Base-by-base conservation (phyloP, 1,140 invertebrate species). In the Nixonia krombeini region DNA sequence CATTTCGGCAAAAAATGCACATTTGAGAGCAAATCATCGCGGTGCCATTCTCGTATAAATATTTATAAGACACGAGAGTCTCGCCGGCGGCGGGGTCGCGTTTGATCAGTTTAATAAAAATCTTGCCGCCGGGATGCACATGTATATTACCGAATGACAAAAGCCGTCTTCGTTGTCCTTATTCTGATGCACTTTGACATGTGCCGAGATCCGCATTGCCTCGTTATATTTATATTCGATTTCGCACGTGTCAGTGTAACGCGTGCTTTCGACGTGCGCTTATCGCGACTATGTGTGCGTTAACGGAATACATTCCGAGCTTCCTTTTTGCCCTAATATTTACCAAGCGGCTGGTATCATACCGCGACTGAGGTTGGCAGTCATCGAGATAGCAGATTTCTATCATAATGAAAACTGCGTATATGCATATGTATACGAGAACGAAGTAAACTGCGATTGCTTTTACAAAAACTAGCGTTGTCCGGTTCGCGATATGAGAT, bases 181-280 rank as follows among this genome's bases (percentile, higher is more conserved):
- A 49, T 44, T 12, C 42, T 46, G 45, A 66, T 66, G 44, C 38
- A 4, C 23, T n/a, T 28, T 59, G 62, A 66, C 62, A 21, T 55
- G 55, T 44, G 49, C 50, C 44, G 42, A 45, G 62, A 58, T 42
- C 35, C 50, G 38, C 53, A 55, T 38, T 53, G 35, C 35, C 13
- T 55, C 52, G 33, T 63, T 63, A 55, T 57, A 57, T 66, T 66
- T 53, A 66, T 53, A 66, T 66, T 58, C 50, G 53, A 55, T 66
- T 58, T 66, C 37, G 9, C 42, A 18, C 37, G 51, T 23, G 50
- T 35, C 28, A 63, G 8, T 8, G 51, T 51, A 45, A 53, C 37
- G 21, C 23, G 17, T 38, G 33, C 10, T 42, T 41, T 51, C 12
- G 33, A 12, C 45, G 28, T 53, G 44, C 25, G 47, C 28, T 64